These are phyloP conservation scores for Tachystola acroxantha DNA, from an alignment of 2,888 invertebrate genomes.

Conservation along the genomic window DNA sequence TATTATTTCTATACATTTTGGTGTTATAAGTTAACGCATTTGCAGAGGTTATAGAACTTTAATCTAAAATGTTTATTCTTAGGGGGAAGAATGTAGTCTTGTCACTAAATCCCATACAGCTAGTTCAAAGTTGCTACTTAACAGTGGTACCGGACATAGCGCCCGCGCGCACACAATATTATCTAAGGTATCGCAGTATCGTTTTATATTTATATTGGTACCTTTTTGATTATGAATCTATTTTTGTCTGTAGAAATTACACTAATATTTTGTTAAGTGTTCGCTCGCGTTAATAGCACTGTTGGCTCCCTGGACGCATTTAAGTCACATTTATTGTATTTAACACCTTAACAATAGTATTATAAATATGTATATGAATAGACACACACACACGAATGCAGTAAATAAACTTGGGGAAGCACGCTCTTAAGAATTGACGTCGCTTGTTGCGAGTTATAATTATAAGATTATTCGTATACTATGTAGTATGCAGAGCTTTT, in stretches of 20 bases:
- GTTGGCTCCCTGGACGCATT: constrained; percentile 63
- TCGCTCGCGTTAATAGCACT: constrained; percentile 48
- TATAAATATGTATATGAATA: constrained; percentile 55
- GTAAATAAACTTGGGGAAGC: constrained; percentile 57
- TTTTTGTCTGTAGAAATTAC: constrained; percentile 79
- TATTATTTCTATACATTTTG: too few species aligned
- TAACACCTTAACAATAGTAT: constrained; percentile 69
- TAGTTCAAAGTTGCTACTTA: constrained; percentile 3
- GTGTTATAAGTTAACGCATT: too few species aligned
- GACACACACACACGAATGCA: constrained; percentile 58
- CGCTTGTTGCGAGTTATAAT: constrained; percentile 41
- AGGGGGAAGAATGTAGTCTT: constrained; percentile 1
- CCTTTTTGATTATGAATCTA: constrained; percentile 83
- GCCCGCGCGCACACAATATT: constrained; percentile 56
- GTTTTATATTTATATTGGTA: constrained; percentile 81
- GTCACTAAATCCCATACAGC: constrained; percentile 4
- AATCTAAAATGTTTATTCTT: too few species aligned
- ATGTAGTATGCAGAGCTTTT: constrained; percentile 6
- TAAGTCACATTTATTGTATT: constrained; percentile 59
- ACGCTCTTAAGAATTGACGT: constrained; percentile 68
- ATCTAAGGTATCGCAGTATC: constrained; percentile 68
- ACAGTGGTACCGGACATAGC: constrained; percentile 18
- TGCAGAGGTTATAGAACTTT: constrained; percentile 7
- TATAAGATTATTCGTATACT: constrained; percentile 33
- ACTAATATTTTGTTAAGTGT: constrained; percentile 65